A percentile compares a stretch with the other conserved stretches of the same genome.
These are phyloP conservation scores for Macrotus californicus DNA, from an alignment of 2,113 vertebrate species.

Conservation along the genomic window DNA sequence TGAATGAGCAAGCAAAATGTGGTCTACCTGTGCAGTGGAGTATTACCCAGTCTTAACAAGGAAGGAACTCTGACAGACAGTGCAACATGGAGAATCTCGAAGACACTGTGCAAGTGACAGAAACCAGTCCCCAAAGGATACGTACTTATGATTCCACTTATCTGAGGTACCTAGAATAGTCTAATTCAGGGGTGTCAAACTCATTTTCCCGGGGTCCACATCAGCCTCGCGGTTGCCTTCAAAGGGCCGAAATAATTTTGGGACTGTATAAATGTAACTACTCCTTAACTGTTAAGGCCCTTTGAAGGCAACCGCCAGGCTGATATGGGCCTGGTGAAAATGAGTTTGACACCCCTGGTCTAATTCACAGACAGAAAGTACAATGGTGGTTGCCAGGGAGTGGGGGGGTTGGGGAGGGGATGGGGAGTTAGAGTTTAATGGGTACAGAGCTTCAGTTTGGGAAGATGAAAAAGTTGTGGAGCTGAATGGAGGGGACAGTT, in stretches of 20 bases:
- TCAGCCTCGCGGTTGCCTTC: no score
- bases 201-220: no score
- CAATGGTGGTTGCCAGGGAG: neutral
- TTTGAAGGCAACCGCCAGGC: no score
- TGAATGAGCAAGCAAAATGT: neutral
- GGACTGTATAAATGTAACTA: no score
- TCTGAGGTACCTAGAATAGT: neutral
- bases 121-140: neutral
- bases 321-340: no score
- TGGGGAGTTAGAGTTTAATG: neutral
- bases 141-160: neutral
- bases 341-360: no score
- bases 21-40: rapidly evolving
- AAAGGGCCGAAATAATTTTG: no score
- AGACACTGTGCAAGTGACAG: neutral
- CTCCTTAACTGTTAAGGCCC: no score
- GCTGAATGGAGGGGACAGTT: no score
- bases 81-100: neutral
- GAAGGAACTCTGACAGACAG: neutral
- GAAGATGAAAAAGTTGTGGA: neutral
- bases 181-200: neutral
- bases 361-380: neutral
- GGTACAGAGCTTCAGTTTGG: neutral
- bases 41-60: neutral
- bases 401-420: no score